Evolutionary conservation across 2,797 vertebrate genomes (phyloP).

Genomic region (Sebastes matsubarae): DNA sequence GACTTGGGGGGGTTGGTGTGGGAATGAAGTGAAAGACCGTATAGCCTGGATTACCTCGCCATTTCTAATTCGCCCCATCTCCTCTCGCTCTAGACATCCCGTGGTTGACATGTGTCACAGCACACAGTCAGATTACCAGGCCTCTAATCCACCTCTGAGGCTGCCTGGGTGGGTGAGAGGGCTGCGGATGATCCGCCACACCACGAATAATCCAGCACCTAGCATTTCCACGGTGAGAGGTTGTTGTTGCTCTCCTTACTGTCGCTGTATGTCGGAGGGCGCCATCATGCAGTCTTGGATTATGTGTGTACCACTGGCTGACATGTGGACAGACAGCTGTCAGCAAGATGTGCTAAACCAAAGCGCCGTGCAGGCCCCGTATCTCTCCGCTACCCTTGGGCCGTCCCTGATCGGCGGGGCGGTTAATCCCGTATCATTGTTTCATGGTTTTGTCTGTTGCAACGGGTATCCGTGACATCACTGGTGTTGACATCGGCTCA

Average conservation of each 20-base stretch:
- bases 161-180: slow-evolving; percentile 57
- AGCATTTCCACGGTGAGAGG: slow-evolving; percentile 21
- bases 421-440: slow-evolving; percentile 74
- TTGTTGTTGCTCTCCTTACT: slow-evolving; percentile 53
- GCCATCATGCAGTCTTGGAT: slow-evolving; percentile 64
- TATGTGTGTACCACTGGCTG: slow-evolving; percentile 66
- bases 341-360: slow-evolving; percentile 45
- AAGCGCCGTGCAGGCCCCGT: slow-evolving; percentile 16
- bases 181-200: slow-evolving; percentile 68
- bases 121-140: slow-evolving; percentile 75
- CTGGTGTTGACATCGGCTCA: slow-evolving; percentile 67
- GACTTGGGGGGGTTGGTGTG: background rate
- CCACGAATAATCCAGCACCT: slow-evolving; percentile 76
- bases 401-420: slow-evolving; percentile 41
- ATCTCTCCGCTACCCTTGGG: slow-evolving; percentile 59
- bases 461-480: slow-evolving; percentile 78
- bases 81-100: slow-evolving; percentile 56
- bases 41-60: slow-evolving; percentile 61
- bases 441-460: slow-evolving; percentile 69
- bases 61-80: slow-evolving; percentile 56
- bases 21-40: slow-evolving; percentile 16
- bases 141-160: slow-evolving; percentile 75
- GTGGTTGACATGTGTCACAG: slow-evolving; percentile 76
- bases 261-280: slow-evolving; percentile 63
- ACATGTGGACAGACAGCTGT: slow-evolving; percentile 74